phyloP scores from a whole-genome alignment of 2,113 vertebrate genomes.

The Tauraco erythrolophus region DNA sequence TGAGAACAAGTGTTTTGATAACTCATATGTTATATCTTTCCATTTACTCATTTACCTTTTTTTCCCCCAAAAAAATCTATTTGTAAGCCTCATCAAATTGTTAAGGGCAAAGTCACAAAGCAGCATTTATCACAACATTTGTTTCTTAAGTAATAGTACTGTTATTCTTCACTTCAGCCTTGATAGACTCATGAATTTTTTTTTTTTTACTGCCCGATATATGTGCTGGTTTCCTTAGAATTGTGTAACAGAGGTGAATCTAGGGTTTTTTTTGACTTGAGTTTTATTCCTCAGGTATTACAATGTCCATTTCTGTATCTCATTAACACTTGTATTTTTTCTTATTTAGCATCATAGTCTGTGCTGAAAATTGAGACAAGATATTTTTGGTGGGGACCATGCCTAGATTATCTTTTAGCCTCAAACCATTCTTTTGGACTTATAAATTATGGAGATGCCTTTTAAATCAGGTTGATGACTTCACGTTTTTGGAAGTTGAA shows the following conservation, averaged over 20 bases:
- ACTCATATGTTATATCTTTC: neutral
- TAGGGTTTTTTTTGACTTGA: rapidly evolving
- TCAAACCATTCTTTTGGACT: neutral
- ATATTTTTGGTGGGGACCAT: neutral
- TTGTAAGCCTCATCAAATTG: neutral
- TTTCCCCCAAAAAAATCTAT: neutral
- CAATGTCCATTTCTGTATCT: neutral
- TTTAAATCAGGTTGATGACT: neutral
- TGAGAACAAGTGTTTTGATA: neutral
- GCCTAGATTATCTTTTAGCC: neutral
- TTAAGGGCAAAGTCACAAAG: neutral
- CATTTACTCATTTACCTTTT: neutral
- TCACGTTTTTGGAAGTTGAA: neutral
- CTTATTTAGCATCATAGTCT: neutral
- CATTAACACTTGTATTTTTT: neutral
- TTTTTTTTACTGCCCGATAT: neutral
- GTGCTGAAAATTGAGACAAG: neutral
- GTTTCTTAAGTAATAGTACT: neutral
- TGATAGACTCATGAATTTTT: neutral
- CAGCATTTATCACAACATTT: neutral
- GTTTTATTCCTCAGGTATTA: neutral
- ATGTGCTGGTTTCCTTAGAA: neutral
- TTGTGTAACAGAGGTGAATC: neutral
- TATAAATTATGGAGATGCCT: neutral
- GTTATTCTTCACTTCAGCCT: neutral